A percentile compares a stretch with the other conserved stretches of the same genome.
Evolutionary conservation across 2,113 vertebrate genomes (phyloP).

Genomic region (Echinops telfairi): DNA sequence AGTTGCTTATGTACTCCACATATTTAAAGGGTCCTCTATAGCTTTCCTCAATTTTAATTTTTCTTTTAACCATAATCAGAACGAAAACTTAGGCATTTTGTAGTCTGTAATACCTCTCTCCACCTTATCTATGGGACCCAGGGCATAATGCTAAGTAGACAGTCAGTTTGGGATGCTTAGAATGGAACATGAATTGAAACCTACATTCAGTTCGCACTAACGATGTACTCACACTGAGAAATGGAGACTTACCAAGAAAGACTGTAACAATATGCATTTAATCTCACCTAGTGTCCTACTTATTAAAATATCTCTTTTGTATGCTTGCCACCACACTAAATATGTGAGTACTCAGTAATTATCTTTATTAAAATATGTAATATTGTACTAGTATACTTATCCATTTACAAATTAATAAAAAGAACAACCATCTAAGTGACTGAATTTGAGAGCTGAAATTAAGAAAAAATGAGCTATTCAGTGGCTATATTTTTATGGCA

Average conservation of each 20-base stretch:
- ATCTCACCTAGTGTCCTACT: not conserved
- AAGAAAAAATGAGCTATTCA: not conserved
- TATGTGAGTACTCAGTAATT: too few species aligned
- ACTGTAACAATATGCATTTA: constrained; percentile 18
- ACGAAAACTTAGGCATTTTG: not conserved
- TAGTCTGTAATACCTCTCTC: not conserved
- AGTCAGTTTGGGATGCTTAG: constrained; percentile 35
- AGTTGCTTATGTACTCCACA: not conserved
- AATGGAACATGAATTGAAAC: constrained; percentile 14
- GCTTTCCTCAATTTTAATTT: not conserved
- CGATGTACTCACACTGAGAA: constrained; percentile 48
- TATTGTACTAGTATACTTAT: too few species aligned
- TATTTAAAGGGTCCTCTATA: not conserved
- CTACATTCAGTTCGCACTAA: constrained; percentile 44
- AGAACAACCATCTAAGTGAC: not conserved
- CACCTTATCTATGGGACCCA: constrained; percentile 34
- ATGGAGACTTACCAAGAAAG: constrained; percentile 49
- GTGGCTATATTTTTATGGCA: not conserved
- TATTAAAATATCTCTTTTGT: too few species aligned
- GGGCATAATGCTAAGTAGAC: constrained; percentile 19
- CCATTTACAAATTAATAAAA: too few species aligned
- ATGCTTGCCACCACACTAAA: too few species aligned
- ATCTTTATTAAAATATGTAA: too few species aligned
- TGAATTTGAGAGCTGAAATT: not conserved
- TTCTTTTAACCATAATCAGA: not conserved